Evolutionary conservation across 2,797 vertebrate species (phyloP).

Genomic region (Betta splendens): DNA sequence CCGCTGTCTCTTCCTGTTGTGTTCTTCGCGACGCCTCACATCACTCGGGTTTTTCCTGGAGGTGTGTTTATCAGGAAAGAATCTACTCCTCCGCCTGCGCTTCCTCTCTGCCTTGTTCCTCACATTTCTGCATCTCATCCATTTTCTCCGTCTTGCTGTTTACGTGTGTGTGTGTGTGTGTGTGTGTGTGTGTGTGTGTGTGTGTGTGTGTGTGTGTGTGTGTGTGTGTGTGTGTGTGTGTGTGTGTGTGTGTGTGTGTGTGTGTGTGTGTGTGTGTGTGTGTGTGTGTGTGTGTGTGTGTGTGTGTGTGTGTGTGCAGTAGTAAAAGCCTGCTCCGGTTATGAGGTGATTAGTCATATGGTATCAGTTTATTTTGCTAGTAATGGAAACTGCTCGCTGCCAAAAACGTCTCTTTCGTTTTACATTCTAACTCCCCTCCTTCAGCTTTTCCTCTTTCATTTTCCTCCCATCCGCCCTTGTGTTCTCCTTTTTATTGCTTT

Average conservation of each 20-base stretch:
- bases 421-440: background rate
- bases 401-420: slow-evolving; percentile 20
- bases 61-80: slow-evolving; percentile 20
- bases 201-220: slow-evolving; percentile 12
- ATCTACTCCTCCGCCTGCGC: background rate
- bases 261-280: background rate
- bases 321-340: slow-evolving; percentile 57
- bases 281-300: slow-evolving; percentile 14
- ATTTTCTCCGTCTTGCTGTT: background rate
- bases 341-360: slow-evolving; percentile 69
- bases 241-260: slow-evolving; percentile 11
- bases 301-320: slow-evolving; percentile 23
- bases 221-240: slow-evolving; percentile 16
- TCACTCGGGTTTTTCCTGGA: slow-evolving; percentile 50
- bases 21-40: slow-evolving; percentile 31
- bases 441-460: background rate
- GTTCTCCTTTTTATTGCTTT: slow-evolving; percentile 9
- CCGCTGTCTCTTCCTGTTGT: slow-evolving; percentile 46
- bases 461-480: slow-evolving; percentile 18
- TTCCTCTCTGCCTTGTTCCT: background rate
- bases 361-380: slow-evolving; percentile 69
- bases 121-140: background rate
- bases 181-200: slow-evolving; percentile 14
- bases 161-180: slow-evolving; percentile 2
- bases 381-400: slow-evolving; percentile 66